Conservation (phyloP, 2,113 vertebrate species). For the Labeo catla region DNA sequence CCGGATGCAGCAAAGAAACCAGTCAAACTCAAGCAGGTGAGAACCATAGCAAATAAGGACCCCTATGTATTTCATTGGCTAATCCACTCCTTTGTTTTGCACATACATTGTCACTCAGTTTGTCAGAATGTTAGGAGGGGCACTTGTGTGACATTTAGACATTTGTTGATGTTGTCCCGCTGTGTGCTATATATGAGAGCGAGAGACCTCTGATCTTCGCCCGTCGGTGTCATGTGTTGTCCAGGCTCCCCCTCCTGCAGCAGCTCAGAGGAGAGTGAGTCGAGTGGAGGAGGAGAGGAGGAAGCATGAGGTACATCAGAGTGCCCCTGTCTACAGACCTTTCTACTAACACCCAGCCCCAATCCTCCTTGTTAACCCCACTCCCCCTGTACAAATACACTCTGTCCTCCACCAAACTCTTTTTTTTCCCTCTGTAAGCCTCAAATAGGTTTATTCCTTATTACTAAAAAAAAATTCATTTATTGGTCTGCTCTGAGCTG, state of each 20-base stretch:
- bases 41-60: conserved; percentile 16
- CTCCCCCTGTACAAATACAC: conserved; percentile 5
- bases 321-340: conserved; percentile 57
- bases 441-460: neutral
- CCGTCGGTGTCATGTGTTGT: conserved; percentile 82
- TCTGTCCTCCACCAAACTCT: neutral
- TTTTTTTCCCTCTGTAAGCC: neutral
- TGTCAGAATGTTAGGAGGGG: neutral
- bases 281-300: conserved; percentile 87
- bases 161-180: conserved; percentile 22
- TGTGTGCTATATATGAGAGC: conserved; percentile 40
- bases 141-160: neutral
- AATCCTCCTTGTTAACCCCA: conserved; percentile 60
- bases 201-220: conserved; percentile 66
- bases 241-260: conserved; percentile 80
- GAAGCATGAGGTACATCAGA: conserved; percentile 86
- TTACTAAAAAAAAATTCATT: neutral
- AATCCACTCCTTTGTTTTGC: neutral
- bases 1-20: conserved; percentile 78
- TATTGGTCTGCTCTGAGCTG: neutral
- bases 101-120: neutral
- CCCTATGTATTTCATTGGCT: neutral
- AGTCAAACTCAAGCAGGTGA: conserved; percentile 84
- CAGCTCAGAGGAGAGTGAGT: conserved; percentile 83
- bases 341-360: conserved; percentile 63